phyloP scores from a whole-genome alignment of 2,888 invertebrate species.

The Lepidocyrtoides sp. region DNA sequence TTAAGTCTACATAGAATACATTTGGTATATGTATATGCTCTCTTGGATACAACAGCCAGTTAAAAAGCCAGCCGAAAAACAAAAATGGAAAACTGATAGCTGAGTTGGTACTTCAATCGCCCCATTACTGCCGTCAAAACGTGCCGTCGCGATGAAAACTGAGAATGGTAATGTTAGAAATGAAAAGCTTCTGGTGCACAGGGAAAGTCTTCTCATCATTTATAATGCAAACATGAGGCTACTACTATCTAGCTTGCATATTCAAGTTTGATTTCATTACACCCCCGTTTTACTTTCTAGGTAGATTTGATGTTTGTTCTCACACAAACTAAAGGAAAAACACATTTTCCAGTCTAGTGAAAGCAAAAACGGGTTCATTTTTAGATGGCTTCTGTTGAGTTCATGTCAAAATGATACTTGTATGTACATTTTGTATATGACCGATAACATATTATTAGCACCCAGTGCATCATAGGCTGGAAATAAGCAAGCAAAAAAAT shows the following conservation, averaged over 20 bases:
- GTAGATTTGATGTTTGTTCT: background rate
- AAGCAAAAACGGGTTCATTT: too few relatives aligned
- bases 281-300: background rate
- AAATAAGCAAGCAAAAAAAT: background rate
- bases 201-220: constrained; percentile 44
- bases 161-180: constrained; percentile 4
- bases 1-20: background rate
- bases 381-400: too few relatives aligned
- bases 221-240: constrained; percentile 13
- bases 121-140: constrained; percentile 2
- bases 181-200: constrained; percentile 4
- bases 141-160: constrained; percentile 22
- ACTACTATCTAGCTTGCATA: background rate
- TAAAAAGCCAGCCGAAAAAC: background rate
- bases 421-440: too few relatives aligned
- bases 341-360: too few relatives aligned
- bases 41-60: background rate
- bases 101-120: constrained; percentile 3
- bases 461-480: too few relatives aligned
- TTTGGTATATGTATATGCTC: background rate
- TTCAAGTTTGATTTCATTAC: constrained; percentile 41
- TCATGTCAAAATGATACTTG: too few relatives aligned
- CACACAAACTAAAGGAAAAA: background rate
- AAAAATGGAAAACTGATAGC: constrained; percentile 24
- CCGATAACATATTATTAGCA: too few relatives aligned